Conservation (phyloP, 2,797 vertebrate species). For the Sciurus vulgaris region DNA sequence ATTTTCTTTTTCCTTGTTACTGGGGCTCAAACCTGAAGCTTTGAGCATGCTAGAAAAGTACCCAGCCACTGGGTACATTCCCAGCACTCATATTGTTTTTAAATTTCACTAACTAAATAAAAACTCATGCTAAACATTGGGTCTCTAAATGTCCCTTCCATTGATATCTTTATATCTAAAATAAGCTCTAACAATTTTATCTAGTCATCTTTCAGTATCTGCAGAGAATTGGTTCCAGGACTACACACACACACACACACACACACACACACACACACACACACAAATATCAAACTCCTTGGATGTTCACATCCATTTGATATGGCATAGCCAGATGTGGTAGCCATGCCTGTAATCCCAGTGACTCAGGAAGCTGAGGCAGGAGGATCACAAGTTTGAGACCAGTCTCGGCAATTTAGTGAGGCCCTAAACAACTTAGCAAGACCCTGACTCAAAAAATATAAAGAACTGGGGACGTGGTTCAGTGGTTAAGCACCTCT, state of each 20-base stretch:
- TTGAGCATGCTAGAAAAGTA: no score
- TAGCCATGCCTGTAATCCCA: no score
- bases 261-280: not conserved
- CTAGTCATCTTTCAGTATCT: not conserved
- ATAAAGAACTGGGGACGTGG: no score
- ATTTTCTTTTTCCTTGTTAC: not conserved
- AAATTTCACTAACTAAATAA: constrained; percentile 6
- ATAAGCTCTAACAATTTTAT: not conserved
- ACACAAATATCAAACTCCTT: not conserved
- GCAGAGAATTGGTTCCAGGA: not conserved
- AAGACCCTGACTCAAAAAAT: no score
- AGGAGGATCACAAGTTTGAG: no score
- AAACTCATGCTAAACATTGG: not conserved
- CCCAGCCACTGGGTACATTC: no score
- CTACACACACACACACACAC: not conserved
- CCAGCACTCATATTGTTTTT: not conserved
- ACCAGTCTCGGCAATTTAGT: no score
- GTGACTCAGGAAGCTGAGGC: no score
- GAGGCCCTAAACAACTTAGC: no score
- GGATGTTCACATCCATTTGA: not conserved
- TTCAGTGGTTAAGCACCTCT: no score
- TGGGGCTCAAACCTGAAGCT: no score
- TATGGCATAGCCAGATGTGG: not conserved
- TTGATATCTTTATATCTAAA: not conserved
- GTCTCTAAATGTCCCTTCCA: not conserved